Evolutionary conservation across 1,140 invertebrate species (phyloP).

Genomic region (Trichonephila clavata): DNA sequence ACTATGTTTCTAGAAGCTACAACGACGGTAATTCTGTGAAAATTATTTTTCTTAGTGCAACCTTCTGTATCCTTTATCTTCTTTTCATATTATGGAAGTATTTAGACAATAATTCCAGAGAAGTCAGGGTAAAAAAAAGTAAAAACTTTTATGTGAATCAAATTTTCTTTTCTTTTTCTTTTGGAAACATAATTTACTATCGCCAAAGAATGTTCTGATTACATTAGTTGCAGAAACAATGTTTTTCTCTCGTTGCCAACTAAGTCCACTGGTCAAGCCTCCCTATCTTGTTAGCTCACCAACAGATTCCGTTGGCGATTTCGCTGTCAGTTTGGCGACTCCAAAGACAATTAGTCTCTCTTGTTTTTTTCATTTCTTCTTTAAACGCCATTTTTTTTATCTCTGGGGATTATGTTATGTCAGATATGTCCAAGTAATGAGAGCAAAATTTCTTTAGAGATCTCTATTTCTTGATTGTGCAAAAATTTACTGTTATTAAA

Average conservation of each 20-base stretch:
- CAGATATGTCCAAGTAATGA: constrained; percentile 38
- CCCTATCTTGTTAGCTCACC: constrained; percentile 49
- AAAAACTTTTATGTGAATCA: background rate
- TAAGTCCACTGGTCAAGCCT: background rate
- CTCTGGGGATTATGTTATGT: constrained; percentile 40
- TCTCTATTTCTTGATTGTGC: background rate
- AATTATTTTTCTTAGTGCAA: too few species aligned
- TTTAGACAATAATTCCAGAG: too few species aligned
- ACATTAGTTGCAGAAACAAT: constrained; percentile 31
- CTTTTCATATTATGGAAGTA: too few species aligned
- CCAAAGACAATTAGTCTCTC: constrained; percentile 43
- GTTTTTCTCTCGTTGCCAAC: background rate
- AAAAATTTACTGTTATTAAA: background rate
- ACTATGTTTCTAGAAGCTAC: too few species aligned
- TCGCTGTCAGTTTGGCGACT: constrained; percentile 51
- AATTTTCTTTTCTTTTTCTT: background rate
- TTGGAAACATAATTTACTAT: background rate
- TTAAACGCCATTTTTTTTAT: background rate
- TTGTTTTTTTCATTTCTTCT: constrained; percentile 15
- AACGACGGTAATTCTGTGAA: too few species aligned
- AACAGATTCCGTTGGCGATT: constrained; percentile 60
- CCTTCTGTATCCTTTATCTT: too few species aligned
- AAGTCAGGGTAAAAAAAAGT: background rate
- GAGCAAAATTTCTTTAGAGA: constrained; percentile 15
- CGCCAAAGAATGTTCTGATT: constrained; percentile 49